Evolutionary conservation across 2,797 vertebrate genomes (phyloP), one percentile per base, ranked within the genome.

Genomic region (Podarcis siculus): DNA sequence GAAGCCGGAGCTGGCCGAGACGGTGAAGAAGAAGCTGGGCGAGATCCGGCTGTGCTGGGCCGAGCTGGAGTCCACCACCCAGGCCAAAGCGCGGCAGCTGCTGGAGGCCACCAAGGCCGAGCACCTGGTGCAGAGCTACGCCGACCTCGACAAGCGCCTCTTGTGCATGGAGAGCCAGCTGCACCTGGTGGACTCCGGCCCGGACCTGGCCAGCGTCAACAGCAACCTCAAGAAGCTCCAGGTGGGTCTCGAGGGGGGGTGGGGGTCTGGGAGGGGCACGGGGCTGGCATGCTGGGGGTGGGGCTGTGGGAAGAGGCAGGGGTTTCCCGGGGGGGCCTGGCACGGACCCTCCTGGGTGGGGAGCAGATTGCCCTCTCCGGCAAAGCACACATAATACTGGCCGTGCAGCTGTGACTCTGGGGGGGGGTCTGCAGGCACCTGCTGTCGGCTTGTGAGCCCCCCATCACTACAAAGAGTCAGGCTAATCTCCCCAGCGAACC

Each of bases 21-120:
- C 98, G 0, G 98, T 99, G 86, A 96, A 95, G 91, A 97, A 92
- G 96, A 98, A 98, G 93, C 96, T 99, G 93, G 97, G 97, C 12
- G 98, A 98, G 96, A 98, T 99, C 94, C 95, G 97, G 66, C 98
- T 98, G 93, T 98, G 98, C 93, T 99, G 98, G 98, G 96, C 96
- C 0, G 98, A 98, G 83, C 97, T 99, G 91, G 98, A 99, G 96
- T 98, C 96, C 95, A 98, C 97, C 86, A 98, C 98, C 0, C 96
- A 98, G 95, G 98, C 97, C 86, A 98, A 98, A 94, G 98, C 98
- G 0, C 96, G 96, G 39, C 98, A 98, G 95, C 98, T 99, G 78
- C 98, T 98, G 1, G 98, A 98, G 92, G 97, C 98, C 92, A 98
- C 98, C 94, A 97, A 97, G 91, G 98, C 98, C 0, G 98, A 99